Evolutionary conservation across 2,888 invertebrate species (phyloP).

Genomic region (Anorthoa munda): DNA sequence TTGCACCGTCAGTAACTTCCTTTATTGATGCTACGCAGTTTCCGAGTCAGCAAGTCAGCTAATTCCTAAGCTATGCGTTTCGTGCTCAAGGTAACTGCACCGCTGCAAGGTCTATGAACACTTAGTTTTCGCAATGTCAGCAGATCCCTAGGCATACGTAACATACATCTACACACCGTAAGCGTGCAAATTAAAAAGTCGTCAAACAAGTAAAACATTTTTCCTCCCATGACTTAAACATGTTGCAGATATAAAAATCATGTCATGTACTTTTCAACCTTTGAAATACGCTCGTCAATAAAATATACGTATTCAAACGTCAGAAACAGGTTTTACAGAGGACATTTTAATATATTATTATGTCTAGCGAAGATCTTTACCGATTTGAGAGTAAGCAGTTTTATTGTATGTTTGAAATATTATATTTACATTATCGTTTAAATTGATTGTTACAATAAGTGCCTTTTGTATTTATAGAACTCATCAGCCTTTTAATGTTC

Average conservation of each 20-base stretch:
- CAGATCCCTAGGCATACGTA: no score
- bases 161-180: no score
- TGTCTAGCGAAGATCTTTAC: slow-evolving; percentile 4
- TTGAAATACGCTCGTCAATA: slow-evolving; percentile 6
- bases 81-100: no score
- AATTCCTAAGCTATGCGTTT: no score
- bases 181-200: not conserved
- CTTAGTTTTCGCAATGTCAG: no score
- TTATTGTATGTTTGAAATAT: not conserved
- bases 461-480: no score
- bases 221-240: not conserved
- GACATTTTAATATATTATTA: slow-evolving; percentile 38
- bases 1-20: no score
- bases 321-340: slow-evolving; percentile 23
- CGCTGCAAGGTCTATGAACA: no score
- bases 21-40: no score
- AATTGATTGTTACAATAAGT: no score
- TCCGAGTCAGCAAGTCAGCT: no score
- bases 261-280: slow-evolving; percentile 12
- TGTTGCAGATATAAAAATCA: slow-evolving; percentile 18
- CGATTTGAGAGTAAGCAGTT: not conserved
- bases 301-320: slow-evolving; percentile 30
- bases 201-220: not conserved
- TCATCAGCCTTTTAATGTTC: no score
- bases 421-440: not conserved